Conservation (phyloP, 1,140 invertebrate genomes). For the Plutomurus gul region DNA sequence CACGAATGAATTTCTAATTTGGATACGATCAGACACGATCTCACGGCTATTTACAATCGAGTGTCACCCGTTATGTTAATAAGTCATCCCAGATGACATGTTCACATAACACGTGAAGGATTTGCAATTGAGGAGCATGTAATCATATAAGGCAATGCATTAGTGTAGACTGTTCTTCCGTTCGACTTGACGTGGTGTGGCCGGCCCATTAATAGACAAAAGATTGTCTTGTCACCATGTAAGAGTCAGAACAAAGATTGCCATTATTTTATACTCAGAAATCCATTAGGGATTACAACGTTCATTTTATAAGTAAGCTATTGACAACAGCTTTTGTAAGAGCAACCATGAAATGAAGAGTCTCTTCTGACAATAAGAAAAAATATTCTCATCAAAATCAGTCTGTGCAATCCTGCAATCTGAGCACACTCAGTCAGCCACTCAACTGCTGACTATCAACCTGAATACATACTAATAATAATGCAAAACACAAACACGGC, state of each 20-base stretch:
- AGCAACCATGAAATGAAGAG: neutral
- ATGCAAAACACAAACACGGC: too few species aligned
- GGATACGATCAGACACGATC: too few species aligned
- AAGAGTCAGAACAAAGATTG: neutral
- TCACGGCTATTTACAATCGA: too few species aligned
- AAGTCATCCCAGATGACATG: too few species aligned
- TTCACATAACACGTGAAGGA: too few species aligned
- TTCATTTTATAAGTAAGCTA: neutral
- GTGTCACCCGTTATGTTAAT: too few species aligned
- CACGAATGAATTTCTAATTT: too few species aligned
- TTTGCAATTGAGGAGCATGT: too few species aligned
- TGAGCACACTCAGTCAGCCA: neutral
- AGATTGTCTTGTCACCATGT: constrained; percentile 2
- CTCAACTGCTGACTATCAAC: neutral
- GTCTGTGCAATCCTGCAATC: neutral
- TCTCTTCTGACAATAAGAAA: neutral
- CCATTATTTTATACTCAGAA: constrained; percentile 18
- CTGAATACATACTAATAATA: constrained; percentile 20
- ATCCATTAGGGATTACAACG: neutral
- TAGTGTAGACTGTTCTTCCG: neutral
- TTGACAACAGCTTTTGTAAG: neutral
- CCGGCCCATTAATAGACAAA: neutral
- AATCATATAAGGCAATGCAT: neutral
- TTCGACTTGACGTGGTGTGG: neutral
- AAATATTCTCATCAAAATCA: neutral